phyloP scores from a whole-genome alignment of 2,888 invertebrate species.

The Podotricha telesiphe region DNA sequence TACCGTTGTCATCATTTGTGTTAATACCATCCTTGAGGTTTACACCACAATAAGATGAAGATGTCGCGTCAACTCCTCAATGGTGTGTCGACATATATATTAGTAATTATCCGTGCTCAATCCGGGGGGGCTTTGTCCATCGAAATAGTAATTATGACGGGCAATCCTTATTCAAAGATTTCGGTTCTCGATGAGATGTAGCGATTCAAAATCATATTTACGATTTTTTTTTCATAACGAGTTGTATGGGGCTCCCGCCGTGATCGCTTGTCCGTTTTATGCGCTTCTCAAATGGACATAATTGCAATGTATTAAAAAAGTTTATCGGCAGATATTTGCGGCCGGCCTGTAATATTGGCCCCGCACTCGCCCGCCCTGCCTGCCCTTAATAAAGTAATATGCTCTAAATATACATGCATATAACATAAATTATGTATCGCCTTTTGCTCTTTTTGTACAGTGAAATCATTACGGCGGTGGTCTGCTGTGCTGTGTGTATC shows the following conservation, averaged over 20 bases:
- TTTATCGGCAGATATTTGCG: conserved; percentile 68
- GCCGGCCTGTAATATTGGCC: conserved; percentile 60
- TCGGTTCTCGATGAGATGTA: conserved; percentile 60
- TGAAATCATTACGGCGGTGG: conserved; percentile 79
- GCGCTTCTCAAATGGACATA: conserved; percentile 70
- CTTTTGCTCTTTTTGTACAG: conserved; percentile 75
- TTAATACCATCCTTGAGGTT: conserved; percentile 83
- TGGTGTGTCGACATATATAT: conserved; percentile 80
- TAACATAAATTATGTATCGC: conserved; percentile 77
- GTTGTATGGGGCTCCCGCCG: conserved; percentile 64
- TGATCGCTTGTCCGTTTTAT: conserved; percentile 67
- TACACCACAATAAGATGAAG: conserved; percentile 79
- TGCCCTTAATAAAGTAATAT: conserved; percentile 82
- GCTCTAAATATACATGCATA: conserved; percentile 81
- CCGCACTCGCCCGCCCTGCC: conserved; percentile 70
- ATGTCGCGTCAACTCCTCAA: conserved; percentile 74
- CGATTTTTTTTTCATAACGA: conserved; percentile 61
- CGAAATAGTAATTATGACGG: conserved; percentile 62
- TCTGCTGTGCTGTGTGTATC: conserved; percentile 71
- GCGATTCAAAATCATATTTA: conserved; percentile 60
- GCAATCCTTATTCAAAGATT: conserved; percentile 60
- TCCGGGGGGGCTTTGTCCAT: conserved; percentile 75
- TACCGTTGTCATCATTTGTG: conserved; percentile 81
- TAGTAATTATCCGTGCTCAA: conserved; percentile 75
- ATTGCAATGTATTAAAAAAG: conserved; percentile 76